Percentiles rank a stretch among this genome's conserved stretches.
phyloP scores from a whole-genome alignment of 2,113 vertebrate species.

The Dipodomys ordii region DNA sequence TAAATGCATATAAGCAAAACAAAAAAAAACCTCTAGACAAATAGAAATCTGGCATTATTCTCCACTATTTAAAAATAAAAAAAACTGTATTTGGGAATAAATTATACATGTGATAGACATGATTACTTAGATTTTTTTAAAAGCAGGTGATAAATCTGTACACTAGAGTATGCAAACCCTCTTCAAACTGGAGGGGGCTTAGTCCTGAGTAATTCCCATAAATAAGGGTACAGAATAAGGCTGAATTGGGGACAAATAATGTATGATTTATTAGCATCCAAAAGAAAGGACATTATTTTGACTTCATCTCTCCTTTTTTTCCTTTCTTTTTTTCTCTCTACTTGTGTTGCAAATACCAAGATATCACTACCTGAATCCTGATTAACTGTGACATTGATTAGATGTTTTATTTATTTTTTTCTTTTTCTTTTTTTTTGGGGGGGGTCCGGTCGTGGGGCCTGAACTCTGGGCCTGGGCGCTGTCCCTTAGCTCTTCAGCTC shows the following conservation, averaged over 20 bases:
- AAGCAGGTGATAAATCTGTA: background rate
- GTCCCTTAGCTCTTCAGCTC: too few species aligned
- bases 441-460: too few species aligned
- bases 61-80: constrained; percentile 38
- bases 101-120: background rate
- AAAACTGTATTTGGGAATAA: constrained; percentile 33
- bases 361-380: background rate
- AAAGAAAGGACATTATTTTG: background rate
- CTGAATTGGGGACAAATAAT: background rate
- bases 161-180: background rate
- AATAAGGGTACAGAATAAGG: background rate
- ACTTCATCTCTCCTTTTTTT: background rate
- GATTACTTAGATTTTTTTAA: background rate
- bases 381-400: background rate
- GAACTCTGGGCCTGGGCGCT: too few species aligned
- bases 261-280: too few species aligned
- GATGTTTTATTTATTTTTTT: too few species aligned
- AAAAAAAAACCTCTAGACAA: background rate
- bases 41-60: background rate
- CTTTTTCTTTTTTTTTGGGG: too few species aligned
- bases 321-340: too few species aligned
- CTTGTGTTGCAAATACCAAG: background rate
- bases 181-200: background rate
- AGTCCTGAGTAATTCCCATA: background rate
- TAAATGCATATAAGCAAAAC: background rate